phyloP scores from a whole-genome alignment of 2,888 invertebrate genomes.

The Tubulanus polymorphus region DNA sequence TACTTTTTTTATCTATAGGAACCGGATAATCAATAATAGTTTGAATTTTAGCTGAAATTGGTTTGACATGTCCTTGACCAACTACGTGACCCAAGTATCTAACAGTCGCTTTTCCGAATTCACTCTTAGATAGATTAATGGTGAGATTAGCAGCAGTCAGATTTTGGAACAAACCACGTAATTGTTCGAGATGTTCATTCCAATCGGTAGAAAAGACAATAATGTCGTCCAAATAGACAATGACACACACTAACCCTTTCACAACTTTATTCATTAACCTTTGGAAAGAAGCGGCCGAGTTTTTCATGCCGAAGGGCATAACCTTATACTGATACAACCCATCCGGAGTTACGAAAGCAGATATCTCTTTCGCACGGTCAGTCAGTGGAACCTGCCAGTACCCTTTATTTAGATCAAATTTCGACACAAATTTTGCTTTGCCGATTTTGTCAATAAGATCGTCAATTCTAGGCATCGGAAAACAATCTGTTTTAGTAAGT shows the following conservation, averaged over 20 bases:
- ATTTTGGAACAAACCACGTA: slow-evolving; percentile 3
- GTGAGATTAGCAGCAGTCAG: slow-evolving; percentile 14
- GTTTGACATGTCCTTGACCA: slow-evolving; percentile 7
- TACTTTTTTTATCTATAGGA: slow-evolving; percentile 15
- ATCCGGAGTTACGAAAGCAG: slow-evolving; percentile 12
- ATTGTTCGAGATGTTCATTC: slow-evolving; percentile 14
- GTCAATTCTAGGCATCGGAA: slow-evolving; percentile 24
- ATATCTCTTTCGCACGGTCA: slow-evolving; percentile 13
- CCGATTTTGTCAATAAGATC: slow-evolving; percentile 27
- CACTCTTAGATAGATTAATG: slow-evolving; percentile 17
- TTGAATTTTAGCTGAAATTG: slow-evolving; percentile 10
- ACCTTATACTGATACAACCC: slow-evolving; percentile 13
- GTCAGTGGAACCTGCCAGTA: slow-evolving; percentile 14
- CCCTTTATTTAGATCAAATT: slow-evolving; percentile 24
- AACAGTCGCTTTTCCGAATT: slow-evolving; percentile 1
- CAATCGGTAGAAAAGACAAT: slow-evolving; percentile 9
- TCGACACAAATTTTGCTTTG: slow-evolving; percentile 22
- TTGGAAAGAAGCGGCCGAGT: slow-evolving; percentile 8
- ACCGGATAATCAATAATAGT: slow-evolving; percentile 12
- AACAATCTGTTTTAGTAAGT: slow-evolving; percentile 24
- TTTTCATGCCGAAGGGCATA: slow-evolving; percentile 15
- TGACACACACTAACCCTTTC: neutral
- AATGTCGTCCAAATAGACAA: slow-evolving; percentile 8
- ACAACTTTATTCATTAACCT: slow-evolving; percentile 5
- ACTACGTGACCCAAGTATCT: slow-evolving; percentile 11